These are phyloP conservation scores for Sarotherodon lohbergeri DNA, from an alignment of 2,113 vertebrate species.

Conservation along the genomic window DNA sequence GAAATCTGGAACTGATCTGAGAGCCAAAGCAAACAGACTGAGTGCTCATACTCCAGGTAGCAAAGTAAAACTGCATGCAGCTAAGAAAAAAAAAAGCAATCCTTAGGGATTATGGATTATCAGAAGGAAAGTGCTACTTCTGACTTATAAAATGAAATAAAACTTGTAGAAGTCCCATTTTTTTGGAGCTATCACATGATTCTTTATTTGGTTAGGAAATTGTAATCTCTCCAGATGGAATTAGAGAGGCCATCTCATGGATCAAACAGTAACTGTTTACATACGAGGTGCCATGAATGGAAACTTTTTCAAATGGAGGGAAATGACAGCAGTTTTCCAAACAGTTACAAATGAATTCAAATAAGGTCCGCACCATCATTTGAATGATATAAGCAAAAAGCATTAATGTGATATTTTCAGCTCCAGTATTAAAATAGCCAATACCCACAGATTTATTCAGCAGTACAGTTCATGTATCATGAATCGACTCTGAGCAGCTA, in stretches of 20 bases:
- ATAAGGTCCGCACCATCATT: neutral
- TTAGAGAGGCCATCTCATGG: constrained; percentile 12
- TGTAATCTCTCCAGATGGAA: neutral
- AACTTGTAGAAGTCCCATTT: neutral
- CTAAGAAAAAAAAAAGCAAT: neutral
- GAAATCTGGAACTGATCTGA: neutral
- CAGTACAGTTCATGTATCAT: constrained; percentile 50
- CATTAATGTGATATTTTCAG: neutral
- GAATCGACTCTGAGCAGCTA: constrained; percentile 53
- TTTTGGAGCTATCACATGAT: neutral
- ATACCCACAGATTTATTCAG: constrained; percentile 8
- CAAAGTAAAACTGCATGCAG: neutral
- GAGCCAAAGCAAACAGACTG: neutral
- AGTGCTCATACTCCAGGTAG: neutral
- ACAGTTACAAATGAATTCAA: neutral
- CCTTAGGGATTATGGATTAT: neutral
- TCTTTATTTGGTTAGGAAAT: neutral
- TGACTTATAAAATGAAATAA: neutral
- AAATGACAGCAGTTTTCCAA: neutral
- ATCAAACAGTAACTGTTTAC: constrained; percentile 49
- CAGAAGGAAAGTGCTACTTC: neutral
- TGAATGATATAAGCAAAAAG: neutral
- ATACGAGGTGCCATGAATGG: constrained; percentile 13
- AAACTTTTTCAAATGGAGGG: neutral
- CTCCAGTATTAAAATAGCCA: neutral